Evolutionary conservation across 2,113 vertebrate species (phyloP).

Genomic region (Thamnophis sirtalis): DNA sequence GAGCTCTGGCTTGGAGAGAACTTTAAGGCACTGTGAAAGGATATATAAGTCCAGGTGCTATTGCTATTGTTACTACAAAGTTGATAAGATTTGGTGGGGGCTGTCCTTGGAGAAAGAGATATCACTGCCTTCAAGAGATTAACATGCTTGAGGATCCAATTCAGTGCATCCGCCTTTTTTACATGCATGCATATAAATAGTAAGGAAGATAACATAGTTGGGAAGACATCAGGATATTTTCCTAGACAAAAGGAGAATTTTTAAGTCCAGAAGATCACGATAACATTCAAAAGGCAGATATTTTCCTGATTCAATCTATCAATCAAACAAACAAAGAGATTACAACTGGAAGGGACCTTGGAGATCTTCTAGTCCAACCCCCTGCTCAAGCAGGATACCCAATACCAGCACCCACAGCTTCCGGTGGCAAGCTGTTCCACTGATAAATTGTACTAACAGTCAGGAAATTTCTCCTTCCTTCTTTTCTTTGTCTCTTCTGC

Average conservation of each 20-base stretch:
- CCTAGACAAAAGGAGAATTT: background rate
- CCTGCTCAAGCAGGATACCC: no score
- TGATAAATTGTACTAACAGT: background rate
- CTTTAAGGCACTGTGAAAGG: no score
- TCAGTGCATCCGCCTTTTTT: fast-evolving
- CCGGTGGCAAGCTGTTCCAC: no score
- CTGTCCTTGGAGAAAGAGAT: background rate
- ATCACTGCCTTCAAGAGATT: background rate
- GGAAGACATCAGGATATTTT: background rate
- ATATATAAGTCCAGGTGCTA: no score
- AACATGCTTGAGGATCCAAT: background rate
- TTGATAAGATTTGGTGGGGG: background rate
- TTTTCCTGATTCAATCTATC: background rate
- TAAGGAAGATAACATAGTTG: background rate
- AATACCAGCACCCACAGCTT: no score
- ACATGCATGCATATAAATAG: background rate
- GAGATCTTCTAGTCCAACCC: no score
- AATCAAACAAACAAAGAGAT: background rate
- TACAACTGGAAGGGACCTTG: no score
- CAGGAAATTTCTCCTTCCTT: background rate
- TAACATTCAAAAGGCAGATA: background rate
- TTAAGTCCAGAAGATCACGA: background rate
- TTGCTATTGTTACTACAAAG: background rate
- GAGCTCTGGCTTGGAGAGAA: no score
- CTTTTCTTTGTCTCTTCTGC: background rate